A percentile compares a stretch with the other conserved stretches of the same genome.
Evolutionary conservation across 2,113 vertebrate species (phyloP).

Genomic region (Bos javanicus): DNA sequence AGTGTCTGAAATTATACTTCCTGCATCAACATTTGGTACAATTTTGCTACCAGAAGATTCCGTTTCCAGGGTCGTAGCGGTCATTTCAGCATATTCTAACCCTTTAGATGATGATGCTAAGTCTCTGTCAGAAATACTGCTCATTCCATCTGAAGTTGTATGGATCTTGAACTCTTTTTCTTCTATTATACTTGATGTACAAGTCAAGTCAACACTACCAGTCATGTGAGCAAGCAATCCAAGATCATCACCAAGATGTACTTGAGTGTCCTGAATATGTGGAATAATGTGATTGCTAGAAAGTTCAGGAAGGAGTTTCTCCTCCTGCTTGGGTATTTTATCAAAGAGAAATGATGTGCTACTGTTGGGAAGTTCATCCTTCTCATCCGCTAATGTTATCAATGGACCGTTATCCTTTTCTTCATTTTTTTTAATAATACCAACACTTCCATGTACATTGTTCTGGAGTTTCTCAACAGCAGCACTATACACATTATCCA

Average conservation of each 20-base stretch:
- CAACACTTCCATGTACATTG: conserved; percentile 86
- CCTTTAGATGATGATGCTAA: conserved; percentile 79
- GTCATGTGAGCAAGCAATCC: conserved; percentile 90
- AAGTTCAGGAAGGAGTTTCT: conserved; percentile 89
- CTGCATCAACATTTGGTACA: conserved; percentile 82
- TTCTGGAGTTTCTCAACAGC: conserved; percentile 97
- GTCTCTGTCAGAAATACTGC: conserved; percentile 81
- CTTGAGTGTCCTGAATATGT: conserved; percentile 84
- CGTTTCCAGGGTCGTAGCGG: conserved; percentile 78
- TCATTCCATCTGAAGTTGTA: conserved; percentile 85
- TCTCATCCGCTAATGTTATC: conserved; percentile 97
- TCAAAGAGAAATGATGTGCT: conserved; percentile 87
- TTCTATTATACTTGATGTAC: conserved; percentile 85
- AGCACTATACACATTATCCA: conserved; percentile 96
- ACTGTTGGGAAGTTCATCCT: conserved; percentile 93
- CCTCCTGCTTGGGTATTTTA: conserved; percentile 85
- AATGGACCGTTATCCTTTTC: conserved; percentile 95
- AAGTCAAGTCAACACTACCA: conserved; percentile 86
- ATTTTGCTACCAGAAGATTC: conserved; percentile 80
- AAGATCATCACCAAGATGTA: conserved; percentile 89
- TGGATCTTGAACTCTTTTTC: conserved; percentile 92
- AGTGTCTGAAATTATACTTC: conserved; percentile 89
- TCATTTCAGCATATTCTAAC: conserved; percentile 82
- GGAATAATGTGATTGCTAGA: conserved; percentile 87
- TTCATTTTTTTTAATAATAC: conserved; percentile 88